A percentile compares a stretch with the other conserved stretches of the same genome.
phyloP scores from a whole-genome alignment of 2,113 vertebrate species.

The Podiceps cristatus region DNA sequence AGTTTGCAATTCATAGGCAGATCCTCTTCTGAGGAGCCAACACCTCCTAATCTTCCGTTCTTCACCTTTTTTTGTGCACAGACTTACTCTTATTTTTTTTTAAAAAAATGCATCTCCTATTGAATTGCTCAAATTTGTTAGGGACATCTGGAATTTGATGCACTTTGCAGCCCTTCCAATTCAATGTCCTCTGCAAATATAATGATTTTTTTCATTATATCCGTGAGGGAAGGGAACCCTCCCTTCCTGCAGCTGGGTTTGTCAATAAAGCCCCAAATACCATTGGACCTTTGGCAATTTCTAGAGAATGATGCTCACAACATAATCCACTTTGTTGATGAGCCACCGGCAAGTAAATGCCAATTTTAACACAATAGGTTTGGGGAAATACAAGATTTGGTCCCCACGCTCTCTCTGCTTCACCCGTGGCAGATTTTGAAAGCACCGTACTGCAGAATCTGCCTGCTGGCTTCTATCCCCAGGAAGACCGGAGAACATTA shows the following conservation, averaged over 20 bases:
- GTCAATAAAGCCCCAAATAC: neutral
- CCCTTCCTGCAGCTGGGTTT: neutral
- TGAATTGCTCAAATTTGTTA: neutral
- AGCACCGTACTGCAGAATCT: accelerated
- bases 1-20: neutral
- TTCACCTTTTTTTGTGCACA: neutral
- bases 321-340: neutral
- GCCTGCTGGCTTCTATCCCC: neutral
- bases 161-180: neutral
- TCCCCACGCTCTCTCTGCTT: neutral
- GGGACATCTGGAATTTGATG: neutral
- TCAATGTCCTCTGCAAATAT: neutral
- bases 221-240: no score
- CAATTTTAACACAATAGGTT: neutral
- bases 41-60: neutral
- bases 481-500: neutral
- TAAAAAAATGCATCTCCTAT: neutral
- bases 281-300: neutral
- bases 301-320: neutral
- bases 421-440: neutral
- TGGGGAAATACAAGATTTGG: neutral
- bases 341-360: neutral
- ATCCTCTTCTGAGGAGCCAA: neutral
- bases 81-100: neutral
- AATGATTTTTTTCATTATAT: neutral